Base-by-base conservation (phyloP, 2,888 invertebrate genomes). In the Piscicola geometra region DNA sequence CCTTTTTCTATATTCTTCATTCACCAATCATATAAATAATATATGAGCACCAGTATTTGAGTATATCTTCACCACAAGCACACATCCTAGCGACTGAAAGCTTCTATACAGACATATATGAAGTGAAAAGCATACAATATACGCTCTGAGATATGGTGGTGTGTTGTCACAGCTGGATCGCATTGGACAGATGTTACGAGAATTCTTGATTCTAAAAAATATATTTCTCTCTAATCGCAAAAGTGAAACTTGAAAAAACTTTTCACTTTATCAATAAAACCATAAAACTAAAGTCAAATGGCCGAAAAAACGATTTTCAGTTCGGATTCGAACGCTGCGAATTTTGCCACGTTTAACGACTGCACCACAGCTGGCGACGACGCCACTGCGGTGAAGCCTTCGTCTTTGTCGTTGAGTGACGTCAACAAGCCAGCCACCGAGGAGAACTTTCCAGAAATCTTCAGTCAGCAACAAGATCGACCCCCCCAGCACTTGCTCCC, bases 321-420 rank as follows among this genome's bases (percentile, higher is more conserved):
- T 25, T 56, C 60, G 15, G 60, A 56, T 56, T 56, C 60, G 25
- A 56, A 56, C 5, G n/a, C 60, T 56, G 60, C 5, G 3, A 56
- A 56, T 56, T 56, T 56, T 56, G 60, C 60, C 60, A 56, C 60
- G 60, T 56, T 56, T n/a, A 56, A 21, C n/a, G n/a, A 56, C n/a
- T n/a, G n/a, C n/a, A 3, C 60, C n/a, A 56, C 60, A 56, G 60
- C 60, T 56, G 25, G 3, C 5, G 60, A 25, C 5, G 60, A 56
- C 3, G n/a, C 12, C n/a, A 25, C 5, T 5, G 60, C n/a, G 15
- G 25, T 25, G 12, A 56, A 56, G 25, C 60, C 35, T 2, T 30
- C 67, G 5, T 28, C 67, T 21, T 15, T 67, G 21, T 30, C 18
- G 9, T 28, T 33, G 28, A 32, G 28, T 67, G 67, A 67, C 5